Conservation (phyloP, 2,113 vertebrate genomes). For the Salvator merianae region DNA sequence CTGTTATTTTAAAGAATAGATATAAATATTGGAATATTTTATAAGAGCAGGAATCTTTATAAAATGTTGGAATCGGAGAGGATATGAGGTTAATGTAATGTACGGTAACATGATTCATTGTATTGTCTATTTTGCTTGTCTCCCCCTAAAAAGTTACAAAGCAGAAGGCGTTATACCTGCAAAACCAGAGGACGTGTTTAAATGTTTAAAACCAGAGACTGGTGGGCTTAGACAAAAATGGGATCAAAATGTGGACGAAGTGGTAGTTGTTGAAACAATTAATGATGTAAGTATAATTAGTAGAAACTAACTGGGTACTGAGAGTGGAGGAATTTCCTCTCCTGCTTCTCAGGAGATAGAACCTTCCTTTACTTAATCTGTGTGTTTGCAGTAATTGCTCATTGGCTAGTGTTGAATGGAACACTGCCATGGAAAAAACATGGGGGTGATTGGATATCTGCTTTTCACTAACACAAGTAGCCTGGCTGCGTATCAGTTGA, state of each 20-base stretch:
- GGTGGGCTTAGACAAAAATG: slow-evolving; percentile 85
- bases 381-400: neutral
- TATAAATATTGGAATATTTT: too few species aligned
- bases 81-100: too few species aligned
- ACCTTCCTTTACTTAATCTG: neutral
- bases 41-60: too few species aligned
- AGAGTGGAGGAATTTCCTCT: neutral
- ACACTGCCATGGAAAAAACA: too few species aligned
- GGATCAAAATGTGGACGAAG: slow-evolving; percentile 89
- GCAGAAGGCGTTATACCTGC: slow-evolving; percentile 82
- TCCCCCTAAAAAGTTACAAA: slow-evolving; percentile 79
- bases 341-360: neutral
- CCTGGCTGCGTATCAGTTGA: too few species aligned
- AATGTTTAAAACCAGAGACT: slow-evolving; percentile 85
- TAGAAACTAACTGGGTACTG: neutral
- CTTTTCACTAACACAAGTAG: too few species aligned
- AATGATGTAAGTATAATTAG: slow-evolving; percentile 75
- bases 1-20: too few species aligned
- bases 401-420: neutral
- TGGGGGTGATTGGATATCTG: too few species aligned
- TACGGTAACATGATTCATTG: too few species aligned
- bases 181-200: slow-evolving; percentile 81
- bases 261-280: slow-evolving; percentile 84
- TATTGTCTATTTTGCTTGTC: neutral
- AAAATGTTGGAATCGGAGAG: too few species aligned